phyloP scores from a whole-genome alignment of 1,140 invertebrate species.

The Atta texana region DNA sequence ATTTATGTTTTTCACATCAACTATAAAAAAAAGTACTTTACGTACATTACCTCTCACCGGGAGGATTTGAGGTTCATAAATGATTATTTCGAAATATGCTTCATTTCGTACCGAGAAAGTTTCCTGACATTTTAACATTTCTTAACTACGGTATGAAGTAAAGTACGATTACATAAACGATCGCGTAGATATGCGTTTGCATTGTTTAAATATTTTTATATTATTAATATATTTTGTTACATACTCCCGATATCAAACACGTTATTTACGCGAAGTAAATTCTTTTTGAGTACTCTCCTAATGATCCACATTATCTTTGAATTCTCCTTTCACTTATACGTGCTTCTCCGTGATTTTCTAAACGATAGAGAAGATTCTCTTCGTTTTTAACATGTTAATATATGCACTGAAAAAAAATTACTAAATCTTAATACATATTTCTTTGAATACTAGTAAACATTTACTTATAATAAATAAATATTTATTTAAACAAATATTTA shows the following conservation, averaged over 20 bases:
- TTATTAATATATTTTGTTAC: conserved; percentile 10
- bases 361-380: background rate
- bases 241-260: background rate
- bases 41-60: conserved; percentile 22
- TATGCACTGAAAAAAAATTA: too few relatives aligned
- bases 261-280: conserved; percentile 7
- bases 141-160: background rate
- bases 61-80: conserved; percentile 33
- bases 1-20: conserved; percentile 24
- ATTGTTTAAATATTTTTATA: background rate
- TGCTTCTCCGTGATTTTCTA: background rate
- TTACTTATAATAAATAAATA: too few relatives aligned
- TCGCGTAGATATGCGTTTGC: background rate
- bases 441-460: too few relatives aligned
- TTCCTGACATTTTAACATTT: conserved; percentile 44
- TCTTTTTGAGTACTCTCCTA: background rate
- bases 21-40: conserved; percentile 8
- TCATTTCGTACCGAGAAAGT: conserved; percentile 10
- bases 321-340: conserved; percentile 40
- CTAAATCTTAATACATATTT: too few relatives aligned
- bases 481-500: too few relatives aligned
- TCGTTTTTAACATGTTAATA: too few relatives aligned
- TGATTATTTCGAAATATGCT: conserved; percentile 47
- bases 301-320: conserved; percentile 14
- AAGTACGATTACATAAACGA: conserved; percentile 34